phyloP scores from a whole-genome alignment of 2,113 vertebrate species.

The Trematomus loennbergii region DNA sequence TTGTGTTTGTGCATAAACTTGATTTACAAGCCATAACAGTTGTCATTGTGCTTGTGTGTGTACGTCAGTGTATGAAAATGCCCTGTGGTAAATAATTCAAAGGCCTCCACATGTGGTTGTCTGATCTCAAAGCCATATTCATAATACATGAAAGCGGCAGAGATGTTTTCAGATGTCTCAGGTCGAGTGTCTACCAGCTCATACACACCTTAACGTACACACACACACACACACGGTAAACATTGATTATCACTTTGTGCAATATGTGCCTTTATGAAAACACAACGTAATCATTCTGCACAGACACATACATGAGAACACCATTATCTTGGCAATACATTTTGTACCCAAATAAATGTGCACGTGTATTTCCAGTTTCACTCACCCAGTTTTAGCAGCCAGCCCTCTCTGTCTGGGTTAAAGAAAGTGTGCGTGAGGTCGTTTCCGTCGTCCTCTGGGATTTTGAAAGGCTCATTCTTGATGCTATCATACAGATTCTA shows the following conservation, averaged over 20 bases:
- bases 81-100: slow-evolving; percentile 71
- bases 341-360: neutral
- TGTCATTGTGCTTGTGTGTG: slow-evolving; percentile 2
- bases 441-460: slow-evolving; percentile 96
- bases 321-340: no score
- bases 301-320: no score
- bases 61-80: slow-evolving; percentile 27
- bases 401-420: slow-evolving; percentile 97
- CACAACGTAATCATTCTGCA: neutral
- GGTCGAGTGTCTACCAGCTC: slow-evolving; percentile 9
- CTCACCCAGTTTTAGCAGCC: slow-evolving; percentile 97
- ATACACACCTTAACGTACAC: neutral
- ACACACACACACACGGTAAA: no score
- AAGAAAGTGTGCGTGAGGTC: slow-evolving; percentile 99
- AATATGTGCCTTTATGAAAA: slow-evolving; percentile 16
- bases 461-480: slow-evolving; percentile 98
- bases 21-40: slow-evolving; percentile 20
- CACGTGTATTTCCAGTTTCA: neutral
- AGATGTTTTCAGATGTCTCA: slow-evolving; percentile 39
- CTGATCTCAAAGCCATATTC: slow-evolving; percentile 69
- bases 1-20: neutral
- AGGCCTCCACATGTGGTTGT: slow-evolving; percentile 51
- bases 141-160: slow-evolving; percentile 68
- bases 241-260: neutral
- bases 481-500: slow-evolving; percentile 99